Conservation (phyloP, 92 coral and sea anemone species). For the Bergia puertoricense region DNA sequence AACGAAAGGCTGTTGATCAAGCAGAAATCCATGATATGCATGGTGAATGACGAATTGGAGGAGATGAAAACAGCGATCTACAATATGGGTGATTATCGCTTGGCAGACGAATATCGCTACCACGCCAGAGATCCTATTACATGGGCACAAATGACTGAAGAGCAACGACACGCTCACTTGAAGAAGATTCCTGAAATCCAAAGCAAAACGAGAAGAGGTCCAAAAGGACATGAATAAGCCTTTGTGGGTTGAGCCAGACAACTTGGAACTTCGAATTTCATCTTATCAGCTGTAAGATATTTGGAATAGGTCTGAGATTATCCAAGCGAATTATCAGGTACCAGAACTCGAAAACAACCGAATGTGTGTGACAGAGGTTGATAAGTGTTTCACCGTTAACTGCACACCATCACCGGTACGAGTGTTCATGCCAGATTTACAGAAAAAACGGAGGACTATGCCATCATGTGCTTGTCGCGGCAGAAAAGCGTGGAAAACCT, state of each 20-base stretch:
- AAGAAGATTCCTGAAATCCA: constrained; percentile 25
- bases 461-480: constrained; percentile 26
- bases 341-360: constrained; percentile 24
- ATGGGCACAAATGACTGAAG: constrained; percentile 33
- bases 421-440: constrained; percentile 21
- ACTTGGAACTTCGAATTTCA: constrained; percentile 24
- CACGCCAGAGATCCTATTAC: constrained; percentile 16
- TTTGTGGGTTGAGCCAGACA: constrained; percentile 9
- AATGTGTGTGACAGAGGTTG: constrained; percentile 24
- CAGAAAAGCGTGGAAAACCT: constrained; percentile 13
- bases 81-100: constrained; percentile 40
- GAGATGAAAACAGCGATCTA: constrained; percentile 40
- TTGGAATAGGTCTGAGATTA: constrained; percentile 34
- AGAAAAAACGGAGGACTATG: constrained; percentile 23
- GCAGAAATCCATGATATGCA: constrained; percentile 24
- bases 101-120: constrained; percentile 30
- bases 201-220: not conserved
- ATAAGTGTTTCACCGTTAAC: constrained; percentile 23
- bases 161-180: constrained; percentile 11
- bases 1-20: constrained; percentile 10
- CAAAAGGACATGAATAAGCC: not conserved
- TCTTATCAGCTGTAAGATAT: constrained; percentile 21
- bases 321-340: constrained; percentile 28
- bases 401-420: constrained; percentile 23
- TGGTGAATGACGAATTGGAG: constrained; percentile 30